Evolutionary conservation across 2,888 invertebrate species (phyloP).

Genomic region (Sericinus montela): DNA sequence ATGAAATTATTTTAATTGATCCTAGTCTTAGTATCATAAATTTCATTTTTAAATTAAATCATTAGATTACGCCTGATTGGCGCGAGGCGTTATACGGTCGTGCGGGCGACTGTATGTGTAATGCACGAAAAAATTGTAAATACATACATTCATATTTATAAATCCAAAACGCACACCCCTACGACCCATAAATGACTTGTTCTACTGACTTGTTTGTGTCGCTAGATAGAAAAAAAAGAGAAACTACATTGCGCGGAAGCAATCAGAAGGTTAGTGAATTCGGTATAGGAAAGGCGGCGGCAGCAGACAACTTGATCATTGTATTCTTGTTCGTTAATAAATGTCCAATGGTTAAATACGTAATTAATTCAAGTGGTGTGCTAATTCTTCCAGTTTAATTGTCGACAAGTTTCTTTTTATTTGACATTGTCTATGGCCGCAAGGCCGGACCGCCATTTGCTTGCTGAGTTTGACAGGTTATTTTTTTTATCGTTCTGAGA

Average conservation of each 20-base stretch:
- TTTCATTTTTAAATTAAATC: conserved; percentile 53
- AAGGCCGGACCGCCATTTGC: conserved; percentile 36
- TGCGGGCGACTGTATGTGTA: conserved; percentile 18
- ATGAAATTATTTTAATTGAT: conserved; percentile 67
- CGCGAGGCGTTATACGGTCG: conserved; percentile 26
- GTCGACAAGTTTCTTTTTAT: conserved; percentile 28
- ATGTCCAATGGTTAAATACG: conserved; percentile 57
- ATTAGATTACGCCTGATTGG: conserved; percentile 40
- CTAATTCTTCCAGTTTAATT: conserved; percentile 29
- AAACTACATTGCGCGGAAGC: conserved; percentile 55
- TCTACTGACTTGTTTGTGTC: conserved; percentile 34
- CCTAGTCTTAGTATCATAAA: conserved; percentile 76
- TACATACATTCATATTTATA: conserved; percentile 39
- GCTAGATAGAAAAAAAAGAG: conserved; percentile 53
- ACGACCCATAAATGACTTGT: conserved; percentile 36
- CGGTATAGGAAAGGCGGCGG: conserved; percentile 50
- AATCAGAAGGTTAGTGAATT: conserved; percentile 77
- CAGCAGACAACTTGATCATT: conserved; percentile 48
- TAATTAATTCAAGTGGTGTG: conserved; percentile 47
- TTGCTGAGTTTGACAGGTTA: conserved; percentile 29
- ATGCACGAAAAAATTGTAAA: conserved; percentile 28
- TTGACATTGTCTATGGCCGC: conserved; percentile 25
- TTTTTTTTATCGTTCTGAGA: conserved; percentile 56
- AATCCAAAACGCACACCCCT: conserved; percentile 54
- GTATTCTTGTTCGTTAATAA: conserved; percentile 57